Percentiles rank a stretch among this genome's conserved stretches.
Evolutionary conservation across 2,888 invertebrate species (phyloP).

Genomic region (Listrodromus nycthemerus): DNA sequence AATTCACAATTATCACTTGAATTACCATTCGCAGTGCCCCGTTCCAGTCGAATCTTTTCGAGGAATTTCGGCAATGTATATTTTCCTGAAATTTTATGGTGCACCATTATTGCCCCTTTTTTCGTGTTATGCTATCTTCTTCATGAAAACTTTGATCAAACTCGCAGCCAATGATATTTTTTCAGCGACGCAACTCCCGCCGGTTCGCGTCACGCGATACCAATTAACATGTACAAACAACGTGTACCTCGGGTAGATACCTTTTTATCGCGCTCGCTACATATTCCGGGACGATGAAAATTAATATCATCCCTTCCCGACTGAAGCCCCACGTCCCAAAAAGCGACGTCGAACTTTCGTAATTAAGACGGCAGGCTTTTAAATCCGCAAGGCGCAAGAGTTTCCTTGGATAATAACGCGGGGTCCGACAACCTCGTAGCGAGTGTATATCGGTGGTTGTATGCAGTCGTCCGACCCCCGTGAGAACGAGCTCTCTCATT

Average conservation of each 20-base stretch:
- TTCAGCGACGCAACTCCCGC: too few species aligned
- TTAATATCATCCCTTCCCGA: constrained; percentile 52
- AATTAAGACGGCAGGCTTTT: constrained; percentile 67
- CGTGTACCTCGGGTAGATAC: neutral
- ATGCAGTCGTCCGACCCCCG: constrained; percentile 37
- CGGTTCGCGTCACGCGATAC: too few species aligned
- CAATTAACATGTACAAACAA: too few species aligned
- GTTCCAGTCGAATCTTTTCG: too few species aligned
- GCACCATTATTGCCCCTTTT: too few species aligned
- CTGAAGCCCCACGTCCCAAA: constrained; percentile 61
- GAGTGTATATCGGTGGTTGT: constrained; percentile 38
- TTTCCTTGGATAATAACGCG: constrained; percentile 64
- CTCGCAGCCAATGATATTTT: too few species aligned
- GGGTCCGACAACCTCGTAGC: constrained; percentile 31
- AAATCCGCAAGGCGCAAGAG: constrained; percentile 56
- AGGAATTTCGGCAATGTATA: too few species aligned
- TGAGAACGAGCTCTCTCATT: constrained; percentile 64
- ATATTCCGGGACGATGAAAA: constrained; percentile 50
- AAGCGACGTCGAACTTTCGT: constrained; percentile 65
- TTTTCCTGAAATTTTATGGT: too few species aligned
- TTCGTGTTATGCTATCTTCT: too few species aligned
- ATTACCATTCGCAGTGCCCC: too few species aligned
- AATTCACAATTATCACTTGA: too few species aligned
- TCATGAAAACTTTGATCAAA: too few species aligned
- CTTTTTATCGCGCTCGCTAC: constrained; percentile 55